Evolutionary conservation across 1,140 invertebrate genomes (phyloP).

Genomic region (Drosophila rhopaloa): DNA sequence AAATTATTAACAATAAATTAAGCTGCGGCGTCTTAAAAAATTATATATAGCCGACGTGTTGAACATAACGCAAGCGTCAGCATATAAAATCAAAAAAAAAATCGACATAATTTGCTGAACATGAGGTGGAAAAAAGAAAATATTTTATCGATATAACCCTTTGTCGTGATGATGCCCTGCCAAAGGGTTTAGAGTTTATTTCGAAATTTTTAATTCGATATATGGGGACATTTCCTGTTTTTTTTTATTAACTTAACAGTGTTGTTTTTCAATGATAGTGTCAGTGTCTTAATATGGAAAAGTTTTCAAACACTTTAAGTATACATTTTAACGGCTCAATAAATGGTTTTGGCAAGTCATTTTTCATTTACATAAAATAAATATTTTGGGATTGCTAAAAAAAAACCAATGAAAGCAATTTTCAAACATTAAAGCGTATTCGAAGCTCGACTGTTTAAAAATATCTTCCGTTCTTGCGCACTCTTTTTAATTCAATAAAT

Average conservation of each 20-base stretch:
- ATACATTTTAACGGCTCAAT: too few relatives aligned
- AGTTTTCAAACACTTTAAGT: too few relatives aligned
- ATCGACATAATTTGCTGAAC: conserved; percentile 39
- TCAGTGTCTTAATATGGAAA: too few relatives aligned
- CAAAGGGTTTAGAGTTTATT: background rate
- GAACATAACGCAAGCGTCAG: conserved; percentile 63
- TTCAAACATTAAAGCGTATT: background rate
- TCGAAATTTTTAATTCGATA: background rate
- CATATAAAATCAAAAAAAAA: conserved; percentile 33
- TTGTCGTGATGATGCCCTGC: background rate
- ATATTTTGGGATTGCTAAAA: too few relatives aligned
- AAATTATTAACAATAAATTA: conserved; percentile 44
- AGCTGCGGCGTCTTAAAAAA: conserved; percentile 17
- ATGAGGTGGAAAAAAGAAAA: conserved; percentile 42
- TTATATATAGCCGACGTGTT: conserved; percentile 17
- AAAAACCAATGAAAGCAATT: background rate
- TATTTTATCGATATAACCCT: conserved; percentile 25
- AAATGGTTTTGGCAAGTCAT: too few relatives aligned
- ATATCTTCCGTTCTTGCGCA: conserved; percentile 22
- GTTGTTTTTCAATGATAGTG: too few relatives aligned
- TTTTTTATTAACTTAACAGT: too few relatives aligned
- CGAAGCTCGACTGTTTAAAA: background rate
- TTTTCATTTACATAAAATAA: too few relatives aligned
- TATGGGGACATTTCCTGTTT: too few relatives aligned
- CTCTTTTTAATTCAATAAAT: conserved; percentile 19